A percentile compares a stretch with the other conserved stretches of the same genome.
phyloP scores from a whole-genome alignment of 2,797 vertebrate genomes.

The Tragopan temminckii region DNA sequence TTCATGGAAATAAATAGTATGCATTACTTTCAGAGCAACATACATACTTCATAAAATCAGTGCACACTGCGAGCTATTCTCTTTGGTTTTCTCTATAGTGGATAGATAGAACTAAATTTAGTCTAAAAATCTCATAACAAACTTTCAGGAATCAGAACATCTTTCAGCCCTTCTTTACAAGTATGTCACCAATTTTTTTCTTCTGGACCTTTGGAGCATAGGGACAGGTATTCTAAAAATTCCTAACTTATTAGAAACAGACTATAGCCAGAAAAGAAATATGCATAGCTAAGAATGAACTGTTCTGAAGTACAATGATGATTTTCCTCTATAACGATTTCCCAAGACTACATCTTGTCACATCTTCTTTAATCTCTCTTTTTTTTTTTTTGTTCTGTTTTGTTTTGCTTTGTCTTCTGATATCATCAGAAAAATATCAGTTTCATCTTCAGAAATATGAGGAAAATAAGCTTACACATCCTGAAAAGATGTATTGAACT shows the following conservation, averaged over 20 bases:
- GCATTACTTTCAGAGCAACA: no score
- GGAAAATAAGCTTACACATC: not conserved
- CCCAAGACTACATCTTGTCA: not conserved
- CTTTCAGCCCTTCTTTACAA: not conserved
- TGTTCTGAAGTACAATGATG: not conserved
- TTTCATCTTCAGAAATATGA: not conserved
- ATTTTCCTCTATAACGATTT: not conserved
- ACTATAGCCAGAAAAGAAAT: not conserved
- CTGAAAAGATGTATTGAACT: not conserved
- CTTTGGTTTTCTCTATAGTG: not conserved
- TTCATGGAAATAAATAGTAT: no score
- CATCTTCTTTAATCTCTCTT: not conserved
- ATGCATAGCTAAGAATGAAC: not conserved
- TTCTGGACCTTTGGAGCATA: not conserved
- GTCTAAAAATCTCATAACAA: not conserved
- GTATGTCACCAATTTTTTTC: not conserved
- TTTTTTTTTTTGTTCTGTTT: not conserved
- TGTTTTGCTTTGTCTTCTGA: not conserved
- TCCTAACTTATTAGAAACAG: not conserved
- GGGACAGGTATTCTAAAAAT: not conserved
- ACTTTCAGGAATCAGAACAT: not conserved
- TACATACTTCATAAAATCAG: not conserved
- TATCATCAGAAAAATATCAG: not conserved
- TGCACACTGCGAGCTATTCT: accelerated
- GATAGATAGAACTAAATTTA: not conserved